Evolutionary conservation across 2,113 vertebrate genomes (phyloP).

Genomic region (Marcusenius ussheri): DNA sequence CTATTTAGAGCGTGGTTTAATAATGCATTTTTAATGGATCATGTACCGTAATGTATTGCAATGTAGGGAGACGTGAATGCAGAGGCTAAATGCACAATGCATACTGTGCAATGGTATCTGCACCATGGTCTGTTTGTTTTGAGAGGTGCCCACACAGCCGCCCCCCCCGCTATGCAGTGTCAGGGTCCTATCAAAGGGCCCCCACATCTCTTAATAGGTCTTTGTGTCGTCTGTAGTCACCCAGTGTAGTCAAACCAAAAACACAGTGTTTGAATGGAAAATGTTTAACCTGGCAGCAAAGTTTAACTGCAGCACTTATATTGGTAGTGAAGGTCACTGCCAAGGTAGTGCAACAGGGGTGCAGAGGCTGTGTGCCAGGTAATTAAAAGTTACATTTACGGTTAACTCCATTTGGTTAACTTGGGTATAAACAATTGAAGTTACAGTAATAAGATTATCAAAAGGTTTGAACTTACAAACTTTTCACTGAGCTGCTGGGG

Average conservation of each 20-base stretch:
- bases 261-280: neutral
- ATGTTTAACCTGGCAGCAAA: neutral
- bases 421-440: neutral
- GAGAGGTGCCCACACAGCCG: neutral
- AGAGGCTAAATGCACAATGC: neutral
- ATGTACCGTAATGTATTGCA: neutral
- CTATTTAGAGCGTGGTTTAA: neutral
- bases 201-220: neutral
- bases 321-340: neutral
- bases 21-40: neutral
- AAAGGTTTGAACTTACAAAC: neutral
- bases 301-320: neutral
- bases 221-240: neutral
- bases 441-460: neutral
- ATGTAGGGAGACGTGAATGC: neutral
- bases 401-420: neutral
- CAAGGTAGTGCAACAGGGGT: neutral
- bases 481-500: neutral
- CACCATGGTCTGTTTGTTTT: neutral
- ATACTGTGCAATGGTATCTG: neutral
- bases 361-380: neutral
- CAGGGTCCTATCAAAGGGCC: neutral
- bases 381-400: neutral
- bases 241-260: neutral
- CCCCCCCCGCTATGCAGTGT: neutral